These are phyloP conservation scores for Kryphioiulus occultus DNA, from an alignment of 2,888 invertebrate species.

Conservation along the genomic window DNA sequence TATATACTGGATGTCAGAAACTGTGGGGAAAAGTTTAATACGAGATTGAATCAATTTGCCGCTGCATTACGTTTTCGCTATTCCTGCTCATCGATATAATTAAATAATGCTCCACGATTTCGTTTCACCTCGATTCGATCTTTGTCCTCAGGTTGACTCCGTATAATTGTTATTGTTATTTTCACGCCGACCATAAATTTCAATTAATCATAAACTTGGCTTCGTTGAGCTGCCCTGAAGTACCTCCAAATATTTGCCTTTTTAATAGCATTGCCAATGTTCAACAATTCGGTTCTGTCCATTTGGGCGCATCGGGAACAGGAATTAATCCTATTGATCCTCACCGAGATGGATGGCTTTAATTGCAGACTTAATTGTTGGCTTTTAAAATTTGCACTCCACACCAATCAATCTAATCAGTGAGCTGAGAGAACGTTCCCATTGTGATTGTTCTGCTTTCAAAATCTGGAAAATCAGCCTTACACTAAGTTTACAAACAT, in stretches of 20 bases:
- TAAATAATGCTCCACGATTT: not conserved
- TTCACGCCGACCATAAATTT: not conserved
- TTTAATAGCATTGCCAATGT: not conserved
- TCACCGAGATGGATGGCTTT: not conserved
- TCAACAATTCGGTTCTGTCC: not conserved
- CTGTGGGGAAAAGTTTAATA: no score
- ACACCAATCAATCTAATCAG: not conserved
- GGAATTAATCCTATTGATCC: not conserved
- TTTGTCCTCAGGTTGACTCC: not conserved
- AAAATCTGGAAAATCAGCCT: not conserved
- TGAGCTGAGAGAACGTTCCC: not conserved
- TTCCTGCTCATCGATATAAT: not conserved
- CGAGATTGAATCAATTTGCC: no score
- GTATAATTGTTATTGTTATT: not conserved
- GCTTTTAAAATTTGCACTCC: constrained; percentile 29
- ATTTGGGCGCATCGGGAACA: not conserved
- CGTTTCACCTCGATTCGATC: not conserved
- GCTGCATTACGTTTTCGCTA: not conserved
- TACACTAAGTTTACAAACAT: no score
- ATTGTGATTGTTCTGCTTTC: not conserved
- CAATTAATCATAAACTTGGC: constrained; percentile 5
- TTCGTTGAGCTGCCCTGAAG: not conserved
- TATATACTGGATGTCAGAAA: no score
- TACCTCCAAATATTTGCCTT: not conserved
- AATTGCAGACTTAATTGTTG: not conserved